A percentile compares a stretch with the other conserved stretches of the same genome.
These are phyloP conservation scores for Anguilla pacifica DNA, from an alignment of 2,797 vertebrate species.

Conservation along the genomic window DNA sequence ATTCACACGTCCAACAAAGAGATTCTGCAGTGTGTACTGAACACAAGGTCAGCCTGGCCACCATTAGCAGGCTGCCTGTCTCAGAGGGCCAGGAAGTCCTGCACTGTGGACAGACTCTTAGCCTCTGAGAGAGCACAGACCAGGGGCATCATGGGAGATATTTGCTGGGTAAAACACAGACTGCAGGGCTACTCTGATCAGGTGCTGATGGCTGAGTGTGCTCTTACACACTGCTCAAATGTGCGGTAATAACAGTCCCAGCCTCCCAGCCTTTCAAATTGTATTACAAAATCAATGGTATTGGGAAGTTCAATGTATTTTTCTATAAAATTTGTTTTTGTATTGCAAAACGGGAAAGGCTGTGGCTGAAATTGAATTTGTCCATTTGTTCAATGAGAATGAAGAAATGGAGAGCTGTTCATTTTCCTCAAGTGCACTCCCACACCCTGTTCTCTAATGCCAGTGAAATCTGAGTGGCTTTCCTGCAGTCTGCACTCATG, in stretches of 20 bases:
- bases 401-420: neutral
- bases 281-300: neutral
- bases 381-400: neutral
- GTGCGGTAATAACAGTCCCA: neutral
- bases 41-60: neutral
- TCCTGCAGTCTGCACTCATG: neutral
- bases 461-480: neutral
- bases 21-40: neutral
- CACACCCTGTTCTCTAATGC: neutral
- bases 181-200: neutral
- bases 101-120: neutral
- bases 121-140: neutral
- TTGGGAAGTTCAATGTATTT: neutral
- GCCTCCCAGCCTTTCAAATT: neutral
- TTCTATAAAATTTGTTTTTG: neutral
- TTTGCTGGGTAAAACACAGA: neutral
- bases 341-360: neutral
- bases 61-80: neutral
- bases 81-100: neutral
- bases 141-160: neutral
- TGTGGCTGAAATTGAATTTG: neutral
- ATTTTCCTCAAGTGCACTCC: neutral
- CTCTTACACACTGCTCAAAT: neutral
- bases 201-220: neutral
- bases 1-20: neutral